phyloP scores from a whole-genome alignment of 2,888 invertebrate species.

The Synergus japonicus region DNA sequence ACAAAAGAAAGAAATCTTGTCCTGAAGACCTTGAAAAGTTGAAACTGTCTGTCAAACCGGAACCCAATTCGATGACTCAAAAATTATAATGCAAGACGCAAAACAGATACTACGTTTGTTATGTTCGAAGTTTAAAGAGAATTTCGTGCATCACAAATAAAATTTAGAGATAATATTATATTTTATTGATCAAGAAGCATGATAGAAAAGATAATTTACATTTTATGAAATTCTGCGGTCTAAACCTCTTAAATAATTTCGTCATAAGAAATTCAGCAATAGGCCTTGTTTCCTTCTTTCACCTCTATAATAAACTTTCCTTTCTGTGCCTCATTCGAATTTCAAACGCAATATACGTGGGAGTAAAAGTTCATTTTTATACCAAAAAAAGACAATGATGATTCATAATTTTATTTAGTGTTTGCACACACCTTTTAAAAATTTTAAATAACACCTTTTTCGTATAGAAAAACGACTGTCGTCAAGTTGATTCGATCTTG shows the following conservation, averaged over 20 bases:
- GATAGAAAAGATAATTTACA: too few species aligned
- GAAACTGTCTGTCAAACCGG: not conserved
- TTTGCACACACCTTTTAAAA: too few species aligned
- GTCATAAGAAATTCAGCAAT: not conserved
- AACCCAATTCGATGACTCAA: slow-evolving; percentile 2
- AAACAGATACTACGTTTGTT: not conserved
- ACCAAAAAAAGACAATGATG: not conserved
- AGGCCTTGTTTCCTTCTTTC: not conserved
- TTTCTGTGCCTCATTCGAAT: not conserved
- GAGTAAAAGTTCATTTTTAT: not conserved
- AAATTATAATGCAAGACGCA: not conserved
- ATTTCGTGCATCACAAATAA: not conserved
- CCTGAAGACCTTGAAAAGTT: not conserved
- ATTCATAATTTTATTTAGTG: too few species aligned
- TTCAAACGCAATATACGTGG: not conserved
- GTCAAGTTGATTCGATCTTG: not conserved
- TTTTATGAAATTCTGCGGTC: not conserved
- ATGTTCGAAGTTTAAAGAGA: not conserved
- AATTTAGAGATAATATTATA: not conserved
- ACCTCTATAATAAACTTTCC: not conserved
- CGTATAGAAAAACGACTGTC: not conserved
- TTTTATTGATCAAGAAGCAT: not conserved
- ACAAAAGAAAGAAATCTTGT: not conserved
- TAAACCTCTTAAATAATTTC: not conserved
- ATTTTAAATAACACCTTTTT: too few species aligned